These are phyloP conservation scores for Xestia xanthographa DNA, from an alignment of 2,888 invertebrate species.

Conservation along the genomic window DNA sequence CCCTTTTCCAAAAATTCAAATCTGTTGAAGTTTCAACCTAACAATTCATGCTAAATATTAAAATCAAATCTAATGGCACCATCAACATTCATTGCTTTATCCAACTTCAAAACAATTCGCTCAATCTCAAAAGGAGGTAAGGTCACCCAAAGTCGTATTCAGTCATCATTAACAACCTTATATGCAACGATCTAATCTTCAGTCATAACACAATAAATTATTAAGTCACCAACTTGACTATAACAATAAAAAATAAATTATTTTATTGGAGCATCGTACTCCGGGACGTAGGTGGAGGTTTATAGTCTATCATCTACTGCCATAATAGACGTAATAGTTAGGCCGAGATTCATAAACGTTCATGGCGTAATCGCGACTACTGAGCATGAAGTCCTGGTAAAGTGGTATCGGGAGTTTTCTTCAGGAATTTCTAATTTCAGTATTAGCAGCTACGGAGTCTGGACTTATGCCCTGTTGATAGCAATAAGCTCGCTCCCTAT, in stretches of 20 bases:
- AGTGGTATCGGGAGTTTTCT: no score
- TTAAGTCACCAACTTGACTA: constrained; percentile 45
- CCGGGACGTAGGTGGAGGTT: constrained; percentile 42
- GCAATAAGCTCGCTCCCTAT: not conserved
- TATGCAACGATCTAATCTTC: constrained; percentile 48
- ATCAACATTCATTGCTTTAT: constrained; percentile 13
- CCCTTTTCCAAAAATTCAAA: not conserved
- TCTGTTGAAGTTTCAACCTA: not conserved
- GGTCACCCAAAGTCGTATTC: constrained; percentile 47
- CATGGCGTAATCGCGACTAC: not conserved
- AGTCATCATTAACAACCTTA: constrained; percentile 37
- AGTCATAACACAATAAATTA: constrained; percentile 52
- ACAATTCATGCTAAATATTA: constrained; percentile 15
- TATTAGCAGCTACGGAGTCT: not conserved
- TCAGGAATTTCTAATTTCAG: no score
- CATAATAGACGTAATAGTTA: constrained; percentile 41
- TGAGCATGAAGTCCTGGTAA: not conserved
- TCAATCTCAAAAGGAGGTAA: constrained; percentile 35
- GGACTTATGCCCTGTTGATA: not conserved
- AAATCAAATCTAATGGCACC: constrained; percentile 24
- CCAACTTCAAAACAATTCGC: constrained; percentile 32
- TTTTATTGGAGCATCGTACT: constrained; percentile 58
- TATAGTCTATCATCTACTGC: constrained; percentile 39
- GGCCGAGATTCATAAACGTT: constrained; percentile 2
- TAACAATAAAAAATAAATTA: constrained; percentile 50